These are phyloP conservation scores for Tokudaia muenninki DNA, from an alignment of 2,797 vertebrate species.

Conservation along the genomic window DNA sequence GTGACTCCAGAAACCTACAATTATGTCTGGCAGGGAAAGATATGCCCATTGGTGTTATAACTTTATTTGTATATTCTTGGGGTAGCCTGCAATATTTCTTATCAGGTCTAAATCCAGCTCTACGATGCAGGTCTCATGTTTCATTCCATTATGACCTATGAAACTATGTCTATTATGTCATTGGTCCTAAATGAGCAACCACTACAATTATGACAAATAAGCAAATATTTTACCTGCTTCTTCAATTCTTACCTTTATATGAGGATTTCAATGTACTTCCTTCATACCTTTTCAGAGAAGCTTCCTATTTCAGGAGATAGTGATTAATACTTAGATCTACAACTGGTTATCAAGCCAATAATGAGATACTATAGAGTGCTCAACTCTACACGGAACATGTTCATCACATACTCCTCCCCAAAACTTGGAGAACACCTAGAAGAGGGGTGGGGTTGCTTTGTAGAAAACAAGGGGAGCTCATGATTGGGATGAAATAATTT, in stretches of 20 bases:
- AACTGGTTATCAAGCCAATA: too few species aligned
- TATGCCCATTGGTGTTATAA: not conserved
- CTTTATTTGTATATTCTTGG: not conserved
- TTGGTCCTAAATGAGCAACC: not conserved
- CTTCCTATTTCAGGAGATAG: too few species aligned
- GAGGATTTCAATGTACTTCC: not conserved
- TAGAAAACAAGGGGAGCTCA: too few species aligned
- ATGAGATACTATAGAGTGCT: too few species aligned
- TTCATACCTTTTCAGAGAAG: too few species aligned
- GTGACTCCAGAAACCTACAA: not conserved
- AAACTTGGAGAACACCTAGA: too few species aligned
- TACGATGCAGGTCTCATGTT: not conserved
- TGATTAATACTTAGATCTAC: too few species aligned
- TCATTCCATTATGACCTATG: not conserved
- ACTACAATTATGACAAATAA: not conserved
- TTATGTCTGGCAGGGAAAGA: not conserved
- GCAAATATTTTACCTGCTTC: not conserved
- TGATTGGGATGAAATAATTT: too few species aligned
- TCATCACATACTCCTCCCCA: too few species aligned
- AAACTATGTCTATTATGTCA: not conserved
- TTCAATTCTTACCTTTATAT: not conserved
- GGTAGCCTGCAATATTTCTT: not conserved
- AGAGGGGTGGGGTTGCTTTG: too few species aligned
- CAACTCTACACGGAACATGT: too few species aligned
- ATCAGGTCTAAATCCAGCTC: not conserved